A percentile compares a stretch with the other conserved stretches of the same genome.
Conservation (phyloP, 2,888 invertebrate species). For the Acanthopleura granulata region DNA sequence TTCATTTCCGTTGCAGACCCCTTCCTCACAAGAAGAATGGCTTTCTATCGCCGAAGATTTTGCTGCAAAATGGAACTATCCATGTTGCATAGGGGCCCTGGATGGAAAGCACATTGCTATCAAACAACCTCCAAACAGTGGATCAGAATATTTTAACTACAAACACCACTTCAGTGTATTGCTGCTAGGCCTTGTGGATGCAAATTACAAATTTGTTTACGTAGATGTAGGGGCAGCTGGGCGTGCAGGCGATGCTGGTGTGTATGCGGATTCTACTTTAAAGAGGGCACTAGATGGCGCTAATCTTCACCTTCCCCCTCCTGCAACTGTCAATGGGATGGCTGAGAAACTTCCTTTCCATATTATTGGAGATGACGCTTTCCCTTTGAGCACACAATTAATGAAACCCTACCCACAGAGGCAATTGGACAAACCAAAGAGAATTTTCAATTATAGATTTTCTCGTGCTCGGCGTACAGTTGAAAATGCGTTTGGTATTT, state of each 20-base stretch:
- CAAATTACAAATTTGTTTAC: slow-evolving; percentile 30
- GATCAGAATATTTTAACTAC: slow-evolving; percentile 26
- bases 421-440: slow-evolving; percentile 13
- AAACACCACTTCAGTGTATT: slow-evolving; percentile 26
- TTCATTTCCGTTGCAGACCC: slow-evolving; percentile 15
- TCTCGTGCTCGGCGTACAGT: slow-evolving; percentile 23
- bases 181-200: slow-evolving; percentile 26
- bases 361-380: slow-evolving; percentile 39
- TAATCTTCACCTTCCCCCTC: slow-evolving; percentile 27
- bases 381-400: slow-evolving; percentile 26
- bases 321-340: slow-evolving; percentile 19
- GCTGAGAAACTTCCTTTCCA: slow-evolving; percentile 15
- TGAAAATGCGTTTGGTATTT: too few species aligned
- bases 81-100: slow-evolving; percentile 21
- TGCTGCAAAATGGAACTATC: slow-evolving; percentile 20
- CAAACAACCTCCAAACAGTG: not conserved
- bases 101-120: slow-evolving; percentile 24
- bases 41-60: slow-evolving; percentile 1
- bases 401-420: slow-evolving; percentile 33
- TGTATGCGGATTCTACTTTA: slow-evolving; percentile 26
- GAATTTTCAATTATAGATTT: slow-evolving; percentile 27
- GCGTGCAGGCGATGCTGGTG: slow-evolving; percentile 32
- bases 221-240: slow-evolving; percentile 35
- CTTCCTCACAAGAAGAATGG: slow-evolving; percentile 16
- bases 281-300: slow-evolving; percentile 16